A percentile compares a stretch with the other conserved stretches of the same genome.
Evolutionary conservation across 2,113 vertebrate species (phyloP).

Genomic region (Nestor notabilis): DNA sequence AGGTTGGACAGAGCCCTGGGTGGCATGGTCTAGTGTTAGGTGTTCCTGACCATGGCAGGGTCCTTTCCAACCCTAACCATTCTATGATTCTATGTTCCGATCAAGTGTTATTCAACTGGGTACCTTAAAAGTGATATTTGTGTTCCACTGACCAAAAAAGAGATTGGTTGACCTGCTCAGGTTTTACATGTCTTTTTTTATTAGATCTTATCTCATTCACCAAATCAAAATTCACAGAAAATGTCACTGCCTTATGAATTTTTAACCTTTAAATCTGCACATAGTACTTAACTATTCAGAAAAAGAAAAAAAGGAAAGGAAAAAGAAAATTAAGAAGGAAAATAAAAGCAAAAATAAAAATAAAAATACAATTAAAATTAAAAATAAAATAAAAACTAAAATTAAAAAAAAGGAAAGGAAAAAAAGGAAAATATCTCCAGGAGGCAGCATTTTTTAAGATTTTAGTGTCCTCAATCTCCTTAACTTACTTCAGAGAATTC

Average conservation of each 20-base stretch:
- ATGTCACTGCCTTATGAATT: neutral
- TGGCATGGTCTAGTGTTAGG: neutral
- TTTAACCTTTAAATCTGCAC: neutral
- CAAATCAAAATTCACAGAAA: neutral
- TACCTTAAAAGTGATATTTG: neutral
- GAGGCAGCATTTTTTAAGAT: neutral
- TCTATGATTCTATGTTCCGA: neutral
- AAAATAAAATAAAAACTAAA: fast-evolving
- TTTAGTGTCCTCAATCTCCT: neutral
- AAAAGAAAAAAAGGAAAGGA: neutral
- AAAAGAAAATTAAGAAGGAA: neutral
- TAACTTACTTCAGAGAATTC: neutral
- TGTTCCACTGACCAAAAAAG: neutral
- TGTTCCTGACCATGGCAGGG: neutral
- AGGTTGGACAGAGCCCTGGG: neutral
- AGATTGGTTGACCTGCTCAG: neutral
- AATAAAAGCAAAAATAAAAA: fast-evolving
- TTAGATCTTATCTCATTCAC: neutral
- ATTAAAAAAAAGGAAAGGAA: too few relatives aligned
- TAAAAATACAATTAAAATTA: fast-evolving
- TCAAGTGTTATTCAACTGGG: neutral
- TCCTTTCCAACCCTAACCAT: neutral
- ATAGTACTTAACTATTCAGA: neutral
- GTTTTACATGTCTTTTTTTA: neutral
- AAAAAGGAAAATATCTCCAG: neutral